These are phyloP conservation scores for Lindbergichthys nudifrons DNA, from an alignment of 2,797 vertebrate species.

Conservation along the genomic window DNA sequence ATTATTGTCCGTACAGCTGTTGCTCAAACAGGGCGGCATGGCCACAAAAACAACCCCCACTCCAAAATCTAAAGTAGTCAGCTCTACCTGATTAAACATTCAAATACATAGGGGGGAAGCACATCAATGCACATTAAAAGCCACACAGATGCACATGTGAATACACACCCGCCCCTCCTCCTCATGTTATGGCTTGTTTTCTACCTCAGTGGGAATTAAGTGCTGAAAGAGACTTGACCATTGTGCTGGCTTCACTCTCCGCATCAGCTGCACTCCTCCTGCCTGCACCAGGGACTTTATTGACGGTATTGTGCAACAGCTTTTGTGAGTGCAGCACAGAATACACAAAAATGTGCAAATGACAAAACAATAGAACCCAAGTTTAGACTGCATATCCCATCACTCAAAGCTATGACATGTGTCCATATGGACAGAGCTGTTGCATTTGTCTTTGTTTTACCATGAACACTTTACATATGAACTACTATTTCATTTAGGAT, in stretches of 20 bases:
- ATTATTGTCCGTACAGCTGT: conserved; percentile 75
- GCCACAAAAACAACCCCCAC: conserved; percentile 62
- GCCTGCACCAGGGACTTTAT: conserved; percentile 44
- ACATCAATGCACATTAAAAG: conserved; percentile 35
- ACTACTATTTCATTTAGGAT: background rate
- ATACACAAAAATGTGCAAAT: conserved; percentile 27
- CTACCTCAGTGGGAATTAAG: conserved; percentile 61
- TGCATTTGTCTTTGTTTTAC: background rate
- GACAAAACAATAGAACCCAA: conserved; percentile 26
- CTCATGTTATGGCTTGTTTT: conserved; percentile 78
- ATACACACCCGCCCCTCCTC: conserved; percentile 58
- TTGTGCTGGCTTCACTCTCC: conserved; percentile 61
- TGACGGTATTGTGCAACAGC: conserved; percentile 46
- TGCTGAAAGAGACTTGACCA: conserved; percentile 75
- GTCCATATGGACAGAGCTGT: background rate
- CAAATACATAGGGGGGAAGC: conserved; percentile 42
- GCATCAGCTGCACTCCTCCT: conserved; percentile 54
- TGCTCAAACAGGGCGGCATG: conserved; percentile 52
- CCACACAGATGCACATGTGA: conserved; percentile 35
- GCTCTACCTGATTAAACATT: conserved; percentile 49
- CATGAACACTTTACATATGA: background rate
- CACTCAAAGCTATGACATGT: background rate
- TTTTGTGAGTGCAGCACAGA: conserved; percentile 43
- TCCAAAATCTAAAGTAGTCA: conserved; percentile 61
- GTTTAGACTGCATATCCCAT: conserved; percentile 11